phyloP scores from a whole-genome alignment of 2,797 vertebrate species.

The Pantherophis alleghaniensis region DNA sequence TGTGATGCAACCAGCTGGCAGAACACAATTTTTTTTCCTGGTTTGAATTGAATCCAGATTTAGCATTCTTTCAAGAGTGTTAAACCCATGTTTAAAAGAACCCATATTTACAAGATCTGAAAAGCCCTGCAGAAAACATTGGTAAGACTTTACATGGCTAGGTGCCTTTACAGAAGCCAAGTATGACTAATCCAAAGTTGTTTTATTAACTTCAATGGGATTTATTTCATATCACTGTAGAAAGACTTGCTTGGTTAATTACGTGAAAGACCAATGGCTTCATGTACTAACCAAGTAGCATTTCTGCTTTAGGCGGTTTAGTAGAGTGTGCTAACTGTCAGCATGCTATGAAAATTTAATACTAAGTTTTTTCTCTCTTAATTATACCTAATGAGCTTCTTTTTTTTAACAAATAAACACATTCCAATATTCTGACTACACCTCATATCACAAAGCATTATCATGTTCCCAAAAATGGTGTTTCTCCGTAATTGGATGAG shows the following conservation, averaged over 20 bases:
- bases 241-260: slow-evolving; percentile 14
- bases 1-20: neutral
- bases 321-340: slow-evolving; percentile 22
- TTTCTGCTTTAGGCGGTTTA: slow-evolving; percentile 30
- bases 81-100: neutral
- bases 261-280: slow-evolving; percentile 34
- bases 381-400: slow-evolving; percentile 66
- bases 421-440: slow-evolving; percentile 44
- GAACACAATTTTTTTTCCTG: neutral
- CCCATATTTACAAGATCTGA: neutral
- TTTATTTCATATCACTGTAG: neutral
- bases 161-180: neutral
- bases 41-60: neutral
- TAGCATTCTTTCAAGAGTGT: neutral
- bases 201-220: neutral
- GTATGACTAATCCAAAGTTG: neutral
- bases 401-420: slow-evolving; percentile 62
- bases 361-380: slow-evolving; percentile 57
- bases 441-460: slow-evolving; percentile 52
- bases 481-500: slow-evolving; percentile 49
- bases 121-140: neutral
- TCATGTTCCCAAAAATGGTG: slow-evolving; percentile 44
- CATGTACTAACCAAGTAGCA: slow-evolving; percentile 38
- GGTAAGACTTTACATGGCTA: neutral
- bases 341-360: slow-evolving; percentile 50